Base-by-base conservation (phyloP, 2,888 invertebrate species). In the Toxonevra muliebris region DNA sequence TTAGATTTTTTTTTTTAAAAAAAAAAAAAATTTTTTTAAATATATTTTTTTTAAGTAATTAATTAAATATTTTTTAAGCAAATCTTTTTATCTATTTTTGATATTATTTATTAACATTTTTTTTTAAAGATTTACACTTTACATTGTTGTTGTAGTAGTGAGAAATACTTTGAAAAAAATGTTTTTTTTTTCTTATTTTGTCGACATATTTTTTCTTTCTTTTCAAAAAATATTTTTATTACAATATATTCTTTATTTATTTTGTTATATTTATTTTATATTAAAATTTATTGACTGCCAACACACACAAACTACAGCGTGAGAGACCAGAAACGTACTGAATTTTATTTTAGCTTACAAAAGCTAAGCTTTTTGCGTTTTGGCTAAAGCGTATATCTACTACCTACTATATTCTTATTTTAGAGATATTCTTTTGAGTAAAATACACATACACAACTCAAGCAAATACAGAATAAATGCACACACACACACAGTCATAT, bases 281-380 rank as follows among this genome's bases (percentile, higher is more conserved):
- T 54, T 40, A 30, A 20, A 58, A 50, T 42, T 8, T 57, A 61
- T 65, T 30, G 20, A 63, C 17, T 58, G 65, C 65, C 30, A 30
- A 30, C 43, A 78, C 72, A 76, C 78, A 78, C 79, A 79, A 73
- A 78, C 79, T 77, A 77, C 80, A 79, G 77, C 80, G 78, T 77
- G 81, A 74, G 80, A 77, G 80, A 80, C 80, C 80, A 76, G 76
- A 76, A 80, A 80, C 80, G 80, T 75, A 80, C 80, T 80, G 79
- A 80, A 48, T 48, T 59, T 54, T 7, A 76, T 76, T 76, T 73
- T 73, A 73, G 73, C 71, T 74, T 73, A 73, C 74, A 73, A 64
- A 68, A 60, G 69, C 69, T 69, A 41, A 69, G 69, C 69, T 66
- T 69, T 45, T 11, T 19, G n/a, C 48, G n/a, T 30, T 30, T 30